phyloP scores from a whole-genome alignment of 2,888 invertebrate genomes.

The Aproaerema taeniolella region DNA sequence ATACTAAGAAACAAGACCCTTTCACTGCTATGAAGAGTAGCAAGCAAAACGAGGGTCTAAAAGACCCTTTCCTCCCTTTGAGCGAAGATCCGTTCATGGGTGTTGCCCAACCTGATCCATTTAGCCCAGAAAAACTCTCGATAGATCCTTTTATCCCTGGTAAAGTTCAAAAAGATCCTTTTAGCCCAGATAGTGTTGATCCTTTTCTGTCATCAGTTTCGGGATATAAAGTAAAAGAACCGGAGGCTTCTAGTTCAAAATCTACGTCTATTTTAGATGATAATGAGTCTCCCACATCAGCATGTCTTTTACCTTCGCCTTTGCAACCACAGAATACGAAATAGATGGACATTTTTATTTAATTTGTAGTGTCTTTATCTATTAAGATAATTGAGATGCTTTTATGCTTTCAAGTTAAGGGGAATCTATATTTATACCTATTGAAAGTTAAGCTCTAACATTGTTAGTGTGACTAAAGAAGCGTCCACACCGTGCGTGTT shows the following conservation, averaged over 20 bases:
- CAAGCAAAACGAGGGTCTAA: neutral
- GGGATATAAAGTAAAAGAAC: conserved; percentile 10
- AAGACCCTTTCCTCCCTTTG: conserved; percentile 11
- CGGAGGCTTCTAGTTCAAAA: conserved; percentile 23
- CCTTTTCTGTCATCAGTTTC: too few species aligned
- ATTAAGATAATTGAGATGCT: too few species aligned
- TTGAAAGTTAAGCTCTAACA: neutral
- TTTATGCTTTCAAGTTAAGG: too few species aligned
- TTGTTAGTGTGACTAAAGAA: neutral
- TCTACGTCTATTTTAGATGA: conserved; percentile 56
- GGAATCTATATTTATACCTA: too few species aligned
- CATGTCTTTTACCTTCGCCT: conserved; percentile 76
- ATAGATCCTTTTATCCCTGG: conserved; percentile 23
- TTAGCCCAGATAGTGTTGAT: neutral
- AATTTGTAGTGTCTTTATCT: too few species aligned
- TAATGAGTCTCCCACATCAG: conserved; percentile 58
- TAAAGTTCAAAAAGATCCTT: conserved; percentile 3
- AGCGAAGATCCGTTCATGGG: too few species aligned
- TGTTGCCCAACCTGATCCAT: conserved; percentile 10
- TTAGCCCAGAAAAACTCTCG: conserved; percentile 2
- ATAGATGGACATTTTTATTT: conserved; percentile 32
- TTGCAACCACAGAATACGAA: conserved; percentile 70
- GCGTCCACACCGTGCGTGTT: too few species aligned
- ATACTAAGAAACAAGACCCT: too few species aligned
- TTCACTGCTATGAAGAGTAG: neutral